Base-by-base conservation (phyloP, 2,797 vertebrate genomes). In the Characodon lateralis region DNA sequence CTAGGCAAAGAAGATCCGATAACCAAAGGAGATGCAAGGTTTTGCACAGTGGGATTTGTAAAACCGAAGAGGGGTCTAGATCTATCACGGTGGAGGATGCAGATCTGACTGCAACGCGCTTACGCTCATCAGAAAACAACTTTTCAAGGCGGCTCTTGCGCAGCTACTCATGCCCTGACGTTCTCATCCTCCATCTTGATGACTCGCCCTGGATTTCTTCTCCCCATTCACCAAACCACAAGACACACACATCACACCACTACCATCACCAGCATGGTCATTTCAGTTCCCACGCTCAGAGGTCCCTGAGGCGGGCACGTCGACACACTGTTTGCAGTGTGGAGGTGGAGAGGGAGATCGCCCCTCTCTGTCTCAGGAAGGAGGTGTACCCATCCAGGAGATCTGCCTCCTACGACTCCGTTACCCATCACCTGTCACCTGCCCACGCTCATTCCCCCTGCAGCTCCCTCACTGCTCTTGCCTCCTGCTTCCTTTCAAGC, bases 91-190 rank as follows among this genome's bases (percentile, higher is more conserved):
- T 70, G 83, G 89, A 92, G 12, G 83, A 88, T 13, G 22, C 77
- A 1, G 78, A 77, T 59, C 63, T 91, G 76, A 20, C 58, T 0
- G 6, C 72, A 4, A 66, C 77, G 7, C 68, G 31, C 4, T 18
- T 48, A 0, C 5, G 0, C 46, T 56, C 80, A 0, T 70, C 85
- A 41, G 83, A 79, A 82, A 80, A 68, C 8, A 7, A 78, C 53
- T 20, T 72, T 9, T 92, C 90, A 0, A 88, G 83, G 16, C 81
- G 87, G 58, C 90, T 97, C 74, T 81, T 93, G 72, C 96, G 96
- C 76, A 97, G 97, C 88, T 89, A 93, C 87, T 97, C 97, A 55
- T 97, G 97, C 72, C 97, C 97, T 3, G 95, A 97, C 82, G 95
- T 98, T 69, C 91, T 91, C 7, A 90, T 82, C 2, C 73, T 94